Percentiles rank a stretch among this genome's conserved stretches.
These are phyloP conservation scores for Pogona vitticeps DNA, from an alignment of 2,113 vertebrate genomes.

Conservation along the genomic window DNA sequence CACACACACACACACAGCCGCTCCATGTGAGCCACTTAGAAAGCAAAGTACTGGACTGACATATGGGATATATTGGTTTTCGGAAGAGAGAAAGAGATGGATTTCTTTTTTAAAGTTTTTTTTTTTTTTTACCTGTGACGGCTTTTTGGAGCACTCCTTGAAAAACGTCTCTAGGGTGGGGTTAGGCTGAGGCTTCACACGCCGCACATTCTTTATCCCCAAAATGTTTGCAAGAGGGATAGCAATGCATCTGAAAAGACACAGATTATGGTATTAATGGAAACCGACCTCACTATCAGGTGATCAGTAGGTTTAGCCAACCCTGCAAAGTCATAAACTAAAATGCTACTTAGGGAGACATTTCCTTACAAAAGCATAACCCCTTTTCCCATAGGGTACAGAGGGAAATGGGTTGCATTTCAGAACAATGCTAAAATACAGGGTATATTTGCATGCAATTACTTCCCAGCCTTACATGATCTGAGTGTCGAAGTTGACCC, in stretches of 20 bases:
- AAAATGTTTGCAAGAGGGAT: constrained; percentile 79
- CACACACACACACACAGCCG: too few species aligned
- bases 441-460: too few species aligned
- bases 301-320: not conserved
- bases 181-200: constrained; percentile 76
- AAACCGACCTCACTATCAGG: not conserved
- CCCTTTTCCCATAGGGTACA: too few species aligned
- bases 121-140: constrained; percentile 77
- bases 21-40: not conserved
- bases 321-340: not conserved
- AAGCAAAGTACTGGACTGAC: not conserved
- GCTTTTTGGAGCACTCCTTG: constrained; percentile 73
- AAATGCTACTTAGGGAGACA: not conserved
- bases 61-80: not conserved
- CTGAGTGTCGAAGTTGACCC: too few species aligned
- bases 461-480: too few species aligned
- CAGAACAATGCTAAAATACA: too few species aligned
- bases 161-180: constrained; percentile 84
- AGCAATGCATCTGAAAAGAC: constrained; percentile 83
- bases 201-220: constrained; percentile 79
- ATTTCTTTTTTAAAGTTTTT: not conserved
- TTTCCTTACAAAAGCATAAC: too few species aligned
- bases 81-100: not conserved
- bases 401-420: too few species aligned
- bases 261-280: constrained; percentile 23